phyloP scores from a whole-genome alignment of 2,888 invertebrate species.

The Halictus ligatus region DNA sequence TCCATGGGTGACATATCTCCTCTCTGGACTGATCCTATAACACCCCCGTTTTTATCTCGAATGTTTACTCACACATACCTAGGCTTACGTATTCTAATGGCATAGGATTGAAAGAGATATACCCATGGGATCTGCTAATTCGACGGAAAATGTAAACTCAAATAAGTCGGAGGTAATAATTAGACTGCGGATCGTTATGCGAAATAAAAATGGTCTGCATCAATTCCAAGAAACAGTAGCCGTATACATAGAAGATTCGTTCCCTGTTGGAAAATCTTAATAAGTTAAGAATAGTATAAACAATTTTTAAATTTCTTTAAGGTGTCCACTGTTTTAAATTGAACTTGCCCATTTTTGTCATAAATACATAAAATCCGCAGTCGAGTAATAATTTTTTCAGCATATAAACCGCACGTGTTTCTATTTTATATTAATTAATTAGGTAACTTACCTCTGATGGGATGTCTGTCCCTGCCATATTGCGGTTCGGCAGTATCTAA shows the following conservation, averaged over 20 bases:
- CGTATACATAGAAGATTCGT: too few species aligned
- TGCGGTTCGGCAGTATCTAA: conserved; percentile 70
- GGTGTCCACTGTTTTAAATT: too few species aligned
- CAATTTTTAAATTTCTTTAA: too few species aligned
- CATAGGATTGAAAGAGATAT: background rate
- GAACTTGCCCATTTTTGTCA: too few species aligned
- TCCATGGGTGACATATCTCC: conserved; percentile 76
- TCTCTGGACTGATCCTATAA: conserved; percentile 71
- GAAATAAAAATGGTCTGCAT: too few species aligned
- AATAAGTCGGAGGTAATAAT: too few species aligned
- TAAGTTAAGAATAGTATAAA: too few species aligned
- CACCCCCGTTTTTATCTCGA: conserved; percentile 56
- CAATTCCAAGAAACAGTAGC: too few species aligned
- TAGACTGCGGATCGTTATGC: too few species aligned
- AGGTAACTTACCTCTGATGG: conserved; percentile 70
- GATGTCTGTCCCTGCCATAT: conserved; percentile 67
- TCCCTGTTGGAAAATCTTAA: too few species aligned
- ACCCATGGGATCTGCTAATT: background rate
- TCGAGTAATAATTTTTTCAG: background rate
- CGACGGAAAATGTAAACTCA: too few species aligned
- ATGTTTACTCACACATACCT: conserved; percentile 32
- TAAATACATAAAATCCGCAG: background rate
- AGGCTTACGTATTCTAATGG: conserved; percentile 25
- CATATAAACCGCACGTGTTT: background rate
- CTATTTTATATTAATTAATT: too few species aligned